Evolutionary conservation across 2,797 vertebrate genomes (phyloP).

Genomic region (Salarias fasciatus): DNA sequence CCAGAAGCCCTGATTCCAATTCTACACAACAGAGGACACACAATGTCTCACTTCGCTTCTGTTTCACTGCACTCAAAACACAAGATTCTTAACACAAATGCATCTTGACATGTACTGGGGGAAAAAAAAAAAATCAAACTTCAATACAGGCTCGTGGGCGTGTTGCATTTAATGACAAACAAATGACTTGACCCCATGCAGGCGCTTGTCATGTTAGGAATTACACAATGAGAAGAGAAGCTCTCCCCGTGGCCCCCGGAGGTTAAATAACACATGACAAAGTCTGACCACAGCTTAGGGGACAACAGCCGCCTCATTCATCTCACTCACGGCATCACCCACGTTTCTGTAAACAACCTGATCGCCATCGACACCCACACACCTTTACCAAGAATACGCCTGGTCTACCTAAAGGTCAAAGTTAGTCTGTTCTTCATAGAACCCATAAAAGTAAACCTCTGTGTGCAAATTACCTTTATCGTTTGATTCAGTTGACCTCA

Average conservation of each 20-base stretch:
- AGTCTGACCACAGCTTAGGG: slow-evolving; percentile 3
- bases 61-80: too few species aligned
- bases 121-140: background rate
- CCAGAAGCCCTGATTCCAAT: slow-evolving; percentile 7
- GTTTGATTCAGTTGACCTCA: too few species aligned
- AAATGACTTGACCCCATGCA: background rate
- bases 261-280: slow-evolving; percentile 10
- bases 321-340: slow-evolving; percentile 3
- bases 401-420: background rate
- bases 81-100: too few species aligned
- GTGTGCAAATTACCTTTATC: background rate
- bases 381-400: background rate
- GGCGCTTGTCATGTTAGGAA: background rate
- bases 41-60: too few species aligned
- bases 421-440: background rate
- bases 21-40: background rate
- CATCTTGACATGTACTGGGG: too few species aligned
- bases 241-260: background rate
- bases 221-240: background rate
- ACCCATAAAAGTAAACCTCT: background rate
- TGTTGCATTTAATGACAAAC: too few species aligned
- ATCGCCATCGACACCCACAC: background rate
- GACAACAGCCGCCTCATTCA: background rate
- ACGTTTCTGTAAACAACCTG: slow-evolving; percentile 31
- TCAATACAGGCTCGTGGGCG: too few species aligned